A percentile compares a stretch with the other conserved stretches of the same genome.
Conservation (phyloP, 2,888 invertebrate genomes). For the Lordiphosa andalusiaca region DNA sequence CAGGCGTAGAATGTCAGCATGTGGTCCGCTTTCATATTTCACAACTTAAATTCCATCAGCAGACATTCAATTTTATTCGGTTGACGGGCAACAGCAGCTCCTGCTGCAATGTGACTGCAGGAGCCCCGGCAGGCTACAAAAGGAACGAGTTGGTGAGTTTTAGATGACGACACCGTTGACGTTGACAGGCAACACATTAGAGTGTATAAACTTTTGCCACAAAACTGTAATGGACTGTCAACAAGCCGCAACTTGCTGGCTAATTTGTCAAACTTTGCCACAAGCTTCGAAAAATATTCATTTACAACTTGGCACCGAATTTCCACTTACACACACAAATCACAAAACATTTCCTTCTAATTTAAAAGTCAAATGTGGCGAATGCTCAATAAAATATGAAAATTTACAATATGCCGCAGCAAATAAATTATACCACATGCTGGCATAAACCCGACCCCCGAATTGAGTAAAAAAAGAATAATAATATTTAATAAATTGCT, state of each 20-base stretch:
- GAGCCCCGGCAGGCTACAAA: not conserved
- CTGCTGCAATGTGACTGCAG: conserved; percentile 4
- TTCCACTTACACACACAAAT: not conserved
- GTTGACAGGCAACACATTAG: conserved; percentile 32
- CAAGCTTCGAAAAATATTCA: conserved; percentile 16
- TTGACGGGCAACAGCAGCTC: conserved; percentile 14
- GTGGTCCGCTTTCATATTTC: conserved; percentile 24
- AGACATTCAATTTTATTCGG: conserved; percentile 43
- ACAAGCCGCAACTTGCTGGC: conserved; percentile 13
- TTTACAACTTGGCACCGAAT: conserved; percentile 6
- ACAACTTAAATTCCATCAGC: conserved; percentile 24
- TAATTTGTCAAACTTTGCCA: conserved; percentile 32
- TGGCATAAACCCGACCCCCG: conserved; percentile 5
- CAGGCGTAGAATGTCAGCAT: conserved; percentile 8
- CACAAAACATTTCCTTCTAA: not conserved
- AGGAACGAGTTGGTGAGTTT: conserved; percentile 12
- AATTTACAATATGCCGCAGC: conserved; percentile 30
- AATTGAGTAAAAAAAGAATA: conserved; percentile 8
- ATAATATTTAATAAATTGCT: conserved; percentile 16
- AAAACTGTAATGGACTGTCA: conserved; percentile 39
- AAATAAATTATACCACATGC: conserved; percentile 30
- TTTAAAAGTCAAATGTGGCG: no score
- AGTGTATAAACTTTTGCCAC: conserved; percentile 37
- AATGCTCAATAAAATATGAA: conserved; percentile 34
- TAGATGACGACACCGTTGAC: conserved; percentile 32